Evolutionary conservation across 1,140 invertebrate species (phyloP), one percentile per base, ranked within the genome.

Genomic region (Zaprionus inermis): DNA sequence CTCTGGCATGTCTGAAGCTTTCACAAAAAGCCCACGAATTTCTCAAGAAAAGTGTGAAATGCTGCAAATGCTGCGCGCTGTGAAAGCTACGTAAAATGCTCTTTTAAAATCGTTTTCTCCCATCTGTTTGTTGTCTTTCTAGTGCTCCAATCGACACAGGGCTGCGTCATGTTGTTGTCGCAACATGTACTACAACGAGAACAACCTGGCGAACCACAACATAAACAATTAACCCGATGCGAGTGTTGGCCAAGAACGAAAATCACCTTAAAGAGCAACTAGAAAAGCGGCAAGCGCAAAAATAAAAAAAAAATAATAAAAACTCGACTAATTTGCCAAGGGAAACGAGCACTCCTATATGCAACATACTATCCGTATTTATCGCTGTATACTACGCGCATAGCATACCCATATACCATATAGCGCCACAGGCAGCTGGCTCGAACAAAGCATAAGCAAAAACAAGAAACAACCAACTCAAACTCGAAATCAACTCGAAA

Each of bases 81-180:
- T 18, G 22, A 28, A 28, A 28, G 24, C 24, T 5, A 3, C 3
- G 24, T 4, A 28, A 28, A 28, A n/a, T n/a, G n/a, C n/a, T n/a
- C n/a, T n/a, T n/a, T n/a, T 4, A 28, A 2, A 28, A 11, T 5
- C 1, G 41, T 24, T 22, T 44, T 34, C 11, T 36, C 22, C 20
- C 18, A n/a, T 18, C 18, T 22, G 32, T 58, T 6, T n/a, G n/a
- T n/a, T n/a, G 32, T 52, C 2, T 22, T 55, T 68, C 18, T 73
- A 83, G 80, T 46, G 56, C 54, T 20, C 22, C 44, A 54, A 72
- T 80, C 20, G 59, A 49, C 59, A 56, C 52, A 34, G 60, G 60
- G 69, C 69, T 51, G 73, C 81, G 81, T 81, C 81, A 84, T 84
- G 81, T 80, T 85, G 81, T 80, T 85, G 77, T 72, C 56, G 64